Base-by-base conservation (phyloP, 2,113 vertebrate species). In the Morone saxatilis region DNA sequence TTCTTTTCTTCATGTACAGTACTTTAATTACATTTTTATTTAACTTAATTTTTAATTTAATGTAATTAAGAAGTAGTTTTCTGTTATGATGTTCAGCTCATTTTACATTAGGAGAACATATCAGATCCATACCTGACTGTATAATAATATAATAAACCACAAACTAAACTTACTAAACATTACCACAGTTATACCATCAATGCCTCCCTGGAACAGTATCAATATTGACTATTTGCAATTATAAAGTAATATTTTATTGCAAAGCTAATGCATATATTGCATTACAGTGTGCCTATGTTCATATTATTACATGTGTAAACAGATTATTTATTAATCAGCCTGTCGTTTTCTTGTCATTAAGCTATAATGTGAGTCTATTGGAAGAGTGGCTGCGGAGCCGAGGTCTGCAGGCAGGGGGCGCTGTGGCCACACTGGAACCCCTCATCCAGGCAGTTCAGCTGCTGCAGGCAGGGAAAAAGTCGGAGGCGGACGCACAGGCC, bases 391-490 rank as follows among this genome's bases (percentile, higher is more conserved):
- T 97, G 92, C 90, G 93, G 36, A 88, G 88, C 11, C 83, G 84
- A 20, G 89, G 89, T 6, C 88, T 97, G 81, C 95, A 93, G 84
- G 87, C 94, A 86, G 95, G 93, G 0, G 95, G 94, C 16, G 88
- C 94, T 81, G 62, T 67, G 0, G 88, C 94, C 57, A 36, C 92
- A 36, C 85, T 97, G 67, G 93, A 96, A 89, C 96, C 96, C 0
- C 94, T 97, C 56, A 95, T 96, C 45, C 96, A 96, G 86, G 96
- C 95, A 0, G 93, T 93, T 16, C 95, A 96, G 90, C 93, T 97
- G 61, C 94, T 97, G 76, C 96, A 96, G 89, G 92, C 96, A 22
- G 96, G 94, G 71, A 96, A 97, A 81, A 95, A 91, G 86, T 95
- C 93, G 0, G 91, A 95, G 13, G 91, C 86, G 0, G 96, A 97